Evolutionary conservation across 2,888 invertebrate genomes (phyloP).

Genomic region (Campoplex nolae): DNA sequence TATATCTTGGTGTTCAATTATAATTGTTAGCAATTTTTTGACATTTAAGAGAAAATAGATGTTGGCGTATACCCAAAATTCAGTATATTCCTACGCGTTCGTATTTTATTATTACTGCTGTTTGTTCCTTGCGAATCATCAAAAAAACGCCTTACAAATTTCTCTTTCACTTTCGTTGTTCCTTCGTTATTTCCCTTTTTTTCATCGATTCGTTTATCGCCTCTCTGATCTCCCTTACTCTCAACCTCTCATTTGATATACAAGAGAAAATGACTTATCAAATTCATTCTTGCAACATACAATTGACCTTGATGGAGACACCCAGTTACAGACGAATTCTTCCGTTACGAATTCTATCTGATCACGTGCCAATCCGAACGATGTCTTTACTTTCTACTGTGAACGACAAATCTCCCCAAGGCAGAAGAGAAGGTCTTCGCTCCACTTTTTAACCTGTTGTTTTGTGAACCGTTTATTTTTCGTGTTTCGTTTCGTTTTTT

Average conservation of each 20-base stretch:
- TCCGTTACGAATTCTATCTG: constrained; percentile 47
- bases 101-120: background rate
- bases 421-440: constrained; percentile 51
- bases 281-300: constrained; percentile 26
- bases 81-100: background rate
- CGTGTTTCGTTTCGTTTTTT: background rate
- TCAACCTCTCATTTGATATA: background rate
- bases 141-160: background rate
- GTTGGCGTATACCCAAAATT: background rate
- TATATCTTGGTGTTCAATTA: background rate
- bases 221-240: background rate
- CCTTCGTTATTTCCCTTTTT: background rate
- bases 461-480: constrained; percentile 7
- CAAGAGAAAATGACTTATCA: background rate
- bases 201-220: background rate
- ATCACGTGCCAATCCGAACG: constrained; percentile 1
- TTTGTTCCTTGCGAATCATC: background rate
- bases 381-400: constrained; percentile 60
- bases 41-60: background rate
- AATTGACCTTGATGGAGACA: constrained; percentile 41
- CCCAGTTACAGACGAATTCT: constrained; percentile 28
- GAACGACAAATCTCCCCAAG: constrained; percentile 38
- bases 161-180: background rate
- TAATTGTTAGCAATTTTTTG: background rate
- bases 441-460: constrained; percentile 12